These are phyloP conservation scores for Halcyon senegalensis DNA, from an alignment of 2,113 vertebrate species.

Conservation along the genomic window DNA sequence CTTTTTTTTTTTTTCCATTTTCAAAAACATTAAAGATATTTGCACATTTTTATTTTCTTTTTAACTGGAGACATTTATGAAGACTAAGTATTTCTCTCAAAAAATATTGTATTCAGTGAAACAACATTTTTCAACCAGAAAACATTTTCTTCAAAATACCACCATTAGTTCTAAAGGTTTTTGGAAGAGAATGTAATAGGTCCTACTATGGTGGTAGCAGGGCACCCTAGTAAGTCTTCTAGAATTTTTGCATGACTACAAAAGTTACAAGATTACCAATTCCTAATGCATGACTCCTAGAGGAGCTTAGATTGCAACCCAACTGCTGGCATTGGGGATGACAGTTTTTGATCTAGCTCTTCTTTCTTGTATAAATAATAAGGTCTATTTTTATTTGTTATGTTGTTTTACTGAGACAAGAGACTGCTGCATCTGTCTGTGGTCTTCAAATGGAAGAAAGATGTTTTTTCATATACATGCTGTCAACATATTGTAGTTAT, in stretches of 20 bases:
- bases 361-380: slow-evolving; percentile 7
- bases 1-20: neutral
- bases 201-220: fast-evolving
- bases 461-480: neutral
- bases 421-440: neutral
- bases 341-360: neutral
- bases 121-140: neutral
- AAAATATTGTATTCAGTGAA: neutral
- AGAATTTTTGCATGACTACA: neutral
- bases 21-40: neutral
- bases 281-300: neutral
- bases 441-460: neutral
- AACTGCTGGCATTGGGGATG: neutral
- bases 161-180: neutral
- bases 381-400: neutral
- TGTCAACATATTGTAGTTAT: neutral
- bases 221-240: neutral
- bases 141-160: neutral
- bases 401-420: neutral
- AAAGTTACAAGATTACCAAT: neutral
- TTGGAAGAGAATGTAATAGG: neutral
- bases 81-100: neutral
- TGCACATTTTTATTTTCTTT: neutral
- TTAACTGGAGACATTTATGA: neutral
- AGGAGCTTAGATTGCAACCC: neutral